Percentiles rank a stretch among this genome's conserved stretches.
phyloP scores from a whole-genome alignment of 2,113 vertebrate species.

The Daubentonia madagascariensis region DNA sequence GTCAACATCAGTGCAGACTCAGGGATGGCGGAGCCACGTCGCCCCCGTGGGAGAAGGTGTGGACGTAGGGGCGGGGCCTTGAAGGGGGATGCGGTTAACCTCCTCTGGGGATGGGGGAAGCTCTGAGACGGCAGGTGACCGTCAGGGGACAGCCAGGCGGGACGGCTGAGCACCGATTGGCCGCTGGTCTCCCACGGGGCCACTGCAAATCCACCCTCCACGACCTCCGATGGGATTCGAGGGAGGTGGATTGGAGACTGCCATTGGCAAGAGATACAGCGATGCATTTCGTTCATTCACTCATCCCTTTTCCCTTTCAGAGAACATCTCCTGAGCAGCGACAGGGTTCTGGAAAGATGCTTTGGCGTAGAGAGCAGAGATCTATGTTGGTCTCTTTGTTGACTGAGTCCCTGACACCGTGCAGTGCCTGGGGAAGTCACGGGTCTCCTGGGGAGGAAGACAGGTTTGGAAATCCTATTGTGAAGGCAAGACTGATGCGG shows the following conservation, averaged over 20 bases:
- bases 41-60: not conserved
- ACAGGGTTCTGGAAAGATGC: accelerated
- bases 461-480: no score
- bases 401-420: accelerated
- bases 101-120: not conserved
- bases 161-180: no score
- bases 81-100: accelerated
- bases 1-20: accelerated
- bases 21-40: not conserved
- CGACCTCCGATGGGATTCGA: accelerated
- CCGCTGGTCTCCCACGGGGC: no score
- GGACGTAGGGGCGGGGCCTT: not conserved
- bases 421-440: accelerated
- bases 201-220: accelerated
- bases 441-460: not conserved
- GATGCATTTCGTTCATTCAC: accelerated
- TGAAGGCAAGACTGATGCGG: accelerated
- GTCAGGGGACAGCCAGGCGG: accelerated
- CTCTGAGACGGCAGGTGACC: not conserved
- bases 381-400: no score
- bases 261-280: accelerated
- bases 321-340: not conserved
- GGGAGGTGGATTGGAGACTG: not conserved
- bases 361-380: not conserved
- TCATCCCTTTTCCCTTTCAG: not conserved